Evolutionary conservation across 2,113 vertebrate species (phyloP).

Genomic region (Todiramphus chloris): DNA sequence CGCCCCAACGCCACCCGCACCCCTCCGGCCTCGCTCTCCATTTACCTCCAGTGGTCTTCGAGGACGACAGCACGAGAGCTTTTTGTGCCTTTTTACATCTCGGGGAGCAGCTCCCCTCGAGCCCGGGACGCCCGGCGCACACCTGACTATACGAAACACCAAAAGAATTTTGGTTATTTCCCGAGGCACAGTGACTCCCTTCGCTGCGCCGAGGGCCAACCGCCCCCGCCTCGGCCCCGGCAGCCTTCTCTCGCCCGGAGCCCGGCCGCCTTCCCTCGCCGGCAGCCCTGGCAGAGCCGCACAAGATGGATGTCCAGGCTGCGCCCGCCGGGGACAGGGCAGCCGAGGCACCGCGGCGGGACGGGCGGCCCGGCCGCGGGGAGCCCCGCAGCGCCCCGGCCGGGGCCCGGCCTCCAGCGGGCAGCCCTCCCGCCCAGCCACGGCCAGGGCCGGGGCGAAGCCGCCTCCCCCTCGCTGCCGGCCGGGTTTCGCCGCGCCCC

Average conservation of each 20-base stretch:
- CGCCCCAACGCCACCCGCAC: neutral
- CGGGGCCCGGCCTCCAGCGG: neutral
- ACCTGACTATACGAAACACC: neutral
- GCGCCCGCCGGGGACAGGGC: neutral
- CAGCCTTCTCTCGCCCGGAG: neutral
- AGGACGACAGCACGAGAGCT: neutral
- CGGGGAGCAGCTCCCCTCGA: neutral
- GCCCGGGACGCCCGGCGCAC: neutral
- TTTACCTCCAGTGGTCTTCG: accelerated
- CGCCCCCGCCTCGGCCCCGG: neutral
- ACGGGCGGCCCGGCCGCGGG: neutral
- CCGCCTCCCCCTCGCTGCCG: neutral
- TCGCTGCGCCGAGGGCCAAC: neutral
- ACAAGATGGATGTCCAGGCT: neutral
- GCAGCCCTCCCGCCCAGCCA: neutral
- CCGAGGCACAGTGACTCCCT: neutral
- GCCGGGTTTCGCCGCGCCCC: neutral
- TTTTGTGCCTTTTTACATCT: accelerated
- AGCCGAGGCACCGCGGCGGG: neutral
- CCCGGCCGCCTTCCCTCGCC: neutral
- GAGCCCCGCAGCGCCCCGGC: neutral
- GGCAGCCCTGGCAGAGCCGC: neutral
- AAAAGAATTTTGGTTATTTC: accelerated
- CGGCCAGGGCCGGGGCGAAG: neutral
- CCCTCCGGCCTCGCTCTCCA: neutral